These are phyloP conservation scores for Ctenomys sociabilis DNA, from an alignment of 2,113 vertebrate genomes.

Conservation along the genomic window DNA sequence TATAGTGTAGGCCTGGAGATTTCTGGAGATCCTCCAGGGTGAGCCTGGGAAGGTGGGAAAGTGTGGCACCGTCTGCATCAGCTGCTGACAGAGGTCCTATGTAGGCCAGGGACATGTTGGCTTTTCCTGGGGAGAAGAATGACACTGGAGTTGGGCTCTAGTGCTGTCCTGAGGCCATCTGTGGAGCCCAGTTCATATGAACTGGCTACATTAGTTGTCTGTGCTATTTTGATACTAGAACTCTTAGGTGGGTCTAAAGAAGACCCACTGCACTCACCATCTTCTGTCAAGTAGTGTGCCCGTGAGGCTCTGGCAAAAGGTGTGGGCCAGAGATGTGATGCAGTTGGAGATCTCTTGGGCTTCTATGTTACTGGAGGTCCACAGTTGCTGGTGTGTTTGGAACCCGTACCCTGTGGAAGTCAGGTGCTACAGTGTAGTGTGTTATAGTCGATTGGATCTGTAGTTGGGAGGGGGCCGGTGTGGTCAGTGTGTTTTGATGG, in stretches of 20 bases:
- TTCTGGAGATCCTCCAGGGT: neutral
- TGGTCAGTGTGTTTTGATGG: slow-evolving; percentile 49
- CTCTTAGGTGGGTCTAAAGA: neutral
- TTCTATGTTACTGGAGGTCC: slow-evolving; percentile 16
- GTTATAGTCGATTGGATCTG: slow-evolving; percentile 35
- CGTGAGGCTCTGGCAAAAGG: slow-evolving; percentile 50
- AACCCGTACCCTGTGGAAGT: neutral
- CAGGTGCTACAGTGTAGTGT: neutral
- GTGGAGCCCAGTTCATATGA: neutral
- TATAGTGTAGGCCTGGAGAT: neutral
- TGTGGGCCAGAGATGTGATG: slow-evolving; percentile 1
- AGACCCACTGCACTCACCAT: slow-evolving; percentile 22
- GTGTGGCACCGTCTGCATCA: slow-evolving; percentile 14
- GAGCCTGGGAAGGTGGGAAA: neutral
- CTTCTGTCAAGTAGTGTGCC: neutral
- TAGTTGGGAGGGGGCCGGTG: slow-evolving; percentile 27
- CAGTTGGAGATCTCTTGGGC: slow-evolving; percentile 21
- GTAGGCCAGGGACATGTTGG: slow-evolving; percentile 16
- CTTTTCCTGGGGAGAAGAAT: slow-evolving; percentile 12
- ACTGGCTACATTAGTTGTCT: slow-evolving; percentile 30
- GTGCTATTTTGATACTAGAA: slow-evolving; percentile 44
- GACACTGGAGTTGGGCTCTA: slow-evolving; percentile 29
- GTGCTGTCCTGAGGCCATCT: slow-evolving; percentile 10
- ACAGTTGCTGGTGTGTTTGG: slow-evolving; percentile 4
- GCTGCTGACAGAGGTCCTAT: neutral